These are phyloP conservation scores for Progne subis DNA, from an alignment of 2,113 vertebrate species.

Conservation along the genomic window DNA sequence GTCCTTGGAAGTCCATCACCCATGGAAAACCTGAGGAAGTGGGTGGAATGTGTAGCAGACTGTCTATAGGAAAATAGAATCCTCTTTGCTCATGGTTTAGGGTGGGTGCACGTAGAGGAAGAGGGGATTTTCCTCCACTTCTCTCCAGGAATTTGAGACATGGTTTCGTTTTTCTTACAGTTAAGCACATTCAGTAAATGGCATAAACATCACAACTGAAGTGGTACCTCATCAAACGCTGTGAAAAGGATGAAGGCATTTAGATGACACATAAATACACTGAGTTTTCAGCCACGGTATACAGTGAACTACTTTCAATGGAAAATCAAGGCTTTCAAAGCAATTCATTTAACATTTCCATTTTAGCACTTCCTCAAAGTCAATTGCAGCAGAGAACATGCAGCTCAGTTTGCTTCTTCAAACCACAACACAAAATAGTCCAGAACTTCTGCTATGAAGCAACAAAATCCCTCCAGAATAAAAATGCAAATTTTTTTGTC, in stretches of 20 bases:
- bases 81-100: neutral
- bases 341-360: constrained; percentile 21
- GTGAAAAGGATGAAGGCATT: constrained; percentile 13
- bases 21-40: neutral
- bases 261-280: constrained; percentile 8
- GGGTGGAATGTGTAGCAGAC: neutral
- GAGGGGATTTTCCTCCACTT: neutral
- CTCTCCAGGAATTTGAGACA: neutral
- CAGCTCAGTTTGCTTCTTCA: neutral
- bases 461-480: neutral
- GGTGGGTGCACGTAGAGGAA: neutral
- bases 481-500: neutral
- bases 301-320: constrained; percentile 6
- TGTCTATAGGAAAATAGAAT: neutral
- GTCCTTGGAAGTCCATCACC: neutral
- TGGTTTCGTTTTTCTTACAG: neutral
- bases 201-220: neutral
- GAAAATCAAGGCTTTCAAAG: constrained; percentile 37
- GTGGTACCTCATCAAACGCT: neutral
- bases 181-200: neutral
- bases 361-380: constrained; percentile 41
- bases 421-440: neutral
- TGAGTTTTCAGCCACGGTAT: neutral
- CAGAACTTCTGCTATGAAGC: neutral
- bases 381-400: neutral